phyloP scores from a whole-genome alignment of 2,888 invertebrate species.

The Troglohyphantes excavatus region DNA sequence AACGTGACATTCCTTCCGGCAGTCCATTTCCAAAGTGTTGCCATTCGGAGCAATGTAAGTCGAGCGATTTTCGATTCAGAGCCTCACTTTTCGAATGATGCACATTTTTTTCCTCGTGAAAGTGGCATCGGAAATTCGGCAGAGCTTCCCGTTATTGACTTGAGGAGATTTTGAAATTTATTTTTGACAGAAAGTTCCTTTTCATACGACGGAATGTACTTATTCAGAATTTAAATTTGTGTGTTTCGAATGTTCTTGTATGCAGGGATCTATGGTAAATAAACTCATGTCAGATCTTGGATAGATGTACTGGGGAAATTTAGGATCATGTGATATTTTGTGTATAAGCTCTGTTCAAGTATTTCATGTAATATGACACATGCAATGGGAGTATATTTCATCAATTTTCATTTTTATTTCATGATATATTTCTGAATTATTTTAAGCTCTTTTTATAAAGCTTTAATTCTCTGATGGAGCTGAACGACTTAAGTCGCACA shows the following conservation, averaged over 20 bases:
- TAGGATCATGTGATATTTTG: background rate
- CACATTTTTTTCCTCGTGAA: background rate
- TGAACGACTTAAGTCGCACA: too few species aligned
- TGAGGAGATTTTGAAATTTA: background rate
- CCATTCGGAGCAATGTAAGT: conserved; percentile 14
- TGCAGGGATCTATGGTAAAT: background rate
- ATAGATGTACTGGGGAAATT: background rate
- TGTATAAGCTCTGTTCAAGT: background rate
- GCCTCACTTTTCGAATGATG: background rate
- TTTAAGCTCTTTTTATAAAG: too few species aligned
- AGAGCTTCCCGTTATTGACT: background rate
- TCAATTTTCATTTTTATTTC: too few species aligned
- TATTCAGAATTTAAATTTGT: background rate
- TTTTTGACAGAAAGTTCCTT: background rate
- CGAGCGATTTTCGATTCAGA: background rate
- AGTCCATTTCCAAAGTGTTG: conserved; percentile 18
- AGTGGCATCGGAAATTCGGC: background rate
- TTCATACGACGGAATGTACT: background rate
- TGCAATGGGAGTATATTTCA: background rate
- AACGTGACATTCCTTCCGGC: conserved; percentile 44
- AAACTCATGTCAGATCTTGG: background rate
- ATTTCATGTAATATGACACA: background rate
- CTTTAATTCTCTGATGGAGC: too few species aligned
- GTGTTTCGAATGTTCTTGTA: background rate
- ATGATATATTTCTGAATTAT: too few species aligned